These are phyloP conservation scores for Lymantria dispar DNA, from an alignment of 2,888 invertebrate genomes.

Conservation along the genomic window DNA sequence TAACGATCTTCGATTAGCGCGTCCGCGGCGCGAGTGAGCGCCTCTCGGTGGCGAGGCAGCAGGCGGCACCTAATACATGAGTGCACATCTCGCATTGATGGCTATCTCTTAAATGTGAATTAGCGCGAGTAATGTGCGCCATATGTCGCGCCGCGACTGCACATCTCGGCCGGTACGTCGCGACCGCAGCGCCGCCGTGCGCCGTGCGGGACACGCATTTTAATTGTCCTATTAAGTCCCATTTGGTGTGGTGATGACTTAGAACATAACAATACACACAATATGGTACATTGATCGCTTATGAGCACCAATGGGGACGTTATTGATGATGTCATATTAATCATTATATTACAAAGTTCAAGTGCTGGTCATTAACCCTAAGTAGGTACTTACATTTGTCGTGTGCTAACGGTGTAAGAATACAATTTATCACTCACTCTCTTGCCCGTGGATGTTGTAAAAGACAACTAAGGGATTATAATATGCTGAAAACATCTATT, in stretches of 20 bases:
- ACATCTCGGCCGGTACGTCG: conserved; percentile 10
- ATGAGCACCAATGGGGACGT: neutral
- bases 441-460: no score
- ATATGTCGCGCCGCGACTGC: conserved; percentile 61
- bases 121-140: conserved; percentile 57
- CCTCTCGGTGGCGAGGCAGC: conserved; percentile 66
- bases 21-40: conserved; percentile 23
- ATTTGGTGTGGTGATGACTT: conserved; percentile 21
- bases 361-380: conserved; percentile 23
- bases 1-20: conserved; percentile 72
- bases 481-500: no score
- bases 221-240: conserved; percentile 57
- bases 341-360: conserved; percentile 15
- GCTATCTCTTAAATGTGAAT: conserved; percentile 76
- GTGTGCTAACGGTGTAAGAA: no score
- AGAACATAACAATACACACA: conserved; percentile 12
- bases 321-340: conserved; percentile 8
- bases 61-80: conserved; percentile 74
- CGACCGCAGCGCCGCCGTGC: conserved; percentile 22
- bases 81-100: conserved; percentile 58
- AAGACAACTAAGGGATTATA: no score
- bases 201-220: conserved; percentile 47
- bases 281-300: conserved; percentile 13
- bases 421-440: no score
- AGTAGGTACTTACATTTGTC: no score